Conservation (phyloP, 1,140 invertebrate genomes). For the Microplitis mediator region DNA sequence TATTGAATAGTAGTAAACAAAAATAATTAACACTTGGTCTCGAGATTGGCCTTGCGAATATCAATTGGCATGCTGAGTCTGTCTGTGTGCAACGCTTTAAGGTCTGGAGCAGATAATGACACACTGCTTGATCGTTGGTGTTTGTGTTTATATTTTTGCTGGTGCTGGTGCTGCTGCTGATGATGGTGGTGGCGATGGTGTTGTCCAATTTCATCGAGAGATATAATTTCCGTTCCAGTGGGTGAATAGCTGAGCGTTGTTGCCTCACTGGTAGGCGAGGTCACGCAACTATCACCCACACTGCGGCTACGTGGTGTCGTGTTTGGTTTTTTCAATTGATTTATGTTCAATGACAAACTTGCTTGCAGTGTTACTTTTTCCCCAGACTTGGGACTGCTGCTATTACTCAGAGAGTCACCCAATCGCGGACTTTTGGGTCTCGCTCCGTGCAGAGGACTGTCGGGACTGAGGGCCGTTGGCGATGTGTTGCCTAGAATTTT, state of each 20-base stretch:
- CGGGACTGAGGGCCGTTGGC: slow-evolving; percentile 35
- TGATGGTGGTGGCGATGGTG: slow-evolving; percentile 23
- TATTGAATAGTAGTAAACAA: neutral
- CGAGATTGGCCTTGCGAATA: slow-evolving; percentile 43
- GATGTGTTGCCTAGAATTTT: slow-evolving; percentile 54
- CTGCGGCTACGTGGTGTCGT: slow-evolving; percentile 46
- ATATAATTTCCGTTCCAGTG: slow-evolving; percentile 49
- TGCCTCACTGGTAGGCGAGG: slow-evolving; percentile 52
- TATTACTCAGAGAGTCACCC: neutral
- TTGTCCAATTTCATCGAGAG: slow-evolving; percentile 44
- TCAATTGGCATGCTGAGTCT: slow-evolving; percentile 39
- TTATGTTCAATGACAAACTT: slow-evolving; percentile 47
- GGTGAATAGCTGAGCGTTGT: slow-evolving; percentile 52
- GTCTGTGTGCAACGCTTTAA: slow-evolving; percentile 29
- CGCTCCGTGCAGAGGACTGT: slow-evolving; percentile 51
- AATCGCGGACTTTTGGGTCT: slow-evolving; percentile 43
- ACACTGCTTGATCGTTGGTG: slow-evolving; percentile 24
- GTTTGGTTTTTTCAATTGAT: slow-evolving; percentile 42
- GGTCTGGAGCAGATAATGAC: slow-evolving; percentile 26
- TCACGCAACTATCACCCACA: slow-evolving; percentile 52
- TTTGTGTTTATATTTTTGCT: too few species aligned
- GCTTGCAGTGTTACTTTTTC: slow-evolving; percentile 42
- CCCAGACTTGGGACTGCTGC: neutral
- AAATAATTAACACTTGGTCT: slow-evolving; percentile 50
- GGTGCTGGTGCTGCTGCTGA: too few species aligned